Percentiles rank a stretch among this genome's conserved stretches.
Conservation (phyloP, 1,140 invertebrate species). For the Carposina sasakii region DNA sequence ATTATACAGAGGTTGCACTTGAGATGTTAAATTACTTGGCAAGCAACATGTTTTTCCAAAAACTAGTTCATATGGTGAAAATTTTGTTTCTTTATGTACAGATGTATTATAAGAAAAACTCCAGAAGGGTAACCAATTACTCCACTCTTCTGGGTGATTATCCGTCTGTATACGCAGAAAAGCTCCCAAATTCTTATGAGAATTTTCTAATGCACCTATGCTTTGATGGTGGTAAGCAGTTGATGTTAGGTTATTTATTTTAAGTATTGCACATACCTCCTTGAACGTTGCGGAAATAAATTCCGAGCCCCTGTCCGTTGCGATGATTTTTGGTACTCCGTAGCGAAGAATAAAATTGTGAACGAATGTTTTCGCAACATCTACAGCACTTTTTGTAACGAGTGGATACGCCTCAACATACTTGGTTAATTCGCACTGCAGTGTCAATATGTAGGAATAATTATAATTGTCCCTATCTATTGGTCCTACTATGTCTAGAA, state of each 20-base stretch:
- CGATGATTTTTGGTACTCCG: neutral
- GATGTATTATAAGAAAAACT: neutral
- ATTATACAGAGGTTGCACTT: neutral
- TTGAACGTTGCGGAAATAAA: neutral
- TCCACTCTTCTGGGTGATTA: neutral
- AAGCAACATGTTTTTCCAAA: neutral
- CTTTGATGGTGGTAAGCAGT: constrained; percentile 1
- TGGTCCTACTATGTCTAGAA: neutral
- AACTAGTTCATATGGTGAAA: neutral
- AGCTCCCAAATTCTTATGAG: neutral
- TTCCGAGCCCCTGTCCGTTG: neutral
- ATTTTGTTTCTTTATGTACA: neutral
- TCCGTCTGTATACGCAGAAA: neutral
- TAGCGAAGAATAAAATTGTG: neutral
- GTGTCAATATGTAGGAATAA: neutral
- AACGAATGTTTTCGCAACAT: neutral
- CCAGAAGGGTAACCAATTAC: neutral
- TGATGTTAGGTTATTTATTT: neutral
- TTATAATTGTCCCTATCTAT: neutral
- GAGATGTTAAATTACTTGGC: neutral
- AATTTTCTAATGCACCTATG: constrained; percentile 1
- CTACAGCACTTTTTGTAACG: neutral
- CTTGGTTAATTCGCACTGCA: constrained; percentile 2
- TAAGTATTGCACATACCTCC: neutral
- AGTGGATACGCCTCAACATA: constrained; percentile 1